Base-by-base conservation (phyloP, 1,140 invertebrate species). In the Halictus rubicundus region DNA sequence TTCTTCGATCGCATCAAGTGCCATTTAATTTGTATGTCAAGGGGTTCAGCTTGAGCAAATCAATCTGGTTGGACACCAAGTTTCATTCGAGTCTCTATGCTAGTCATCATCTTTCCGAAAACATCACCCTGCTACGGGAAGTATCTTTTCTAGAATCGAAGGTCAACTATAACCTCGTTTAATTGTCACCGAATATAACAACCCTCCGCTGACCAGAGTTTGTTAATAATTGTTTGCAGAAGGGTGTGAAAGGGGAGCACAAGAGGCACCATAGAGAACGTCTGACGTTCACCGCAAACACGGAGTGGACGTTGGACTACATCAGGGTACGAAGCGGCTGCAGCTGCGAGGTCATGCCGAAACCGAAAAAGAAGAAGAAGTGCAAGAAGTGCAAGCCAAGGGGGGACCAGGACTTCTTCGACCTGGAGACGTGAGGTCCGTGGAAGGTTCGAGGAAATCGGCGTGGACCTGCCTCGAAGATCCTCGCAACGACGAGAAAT, bases 261-360 rank as follows among this genome's bases (percentile, higher is more conserved):
- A 87, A 78, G 19, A 90, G 88, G 83, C 88, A 91, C 39, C 94
- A 94, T 74, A 92, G 91, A 61, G 89, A 88, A 85, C 90, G 93
- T 54, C 91, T 94, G 70, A 90, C 92, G 23, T 91, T 94, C 60
- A 90, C 93, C 0, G 93, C 93, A 4, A 92, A 89, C 8, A 88
- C 79, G 23, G 94, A 92, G 2, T 97, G 96, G 95, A 95, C 95
- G 70, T 93, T 98, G 88, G 97, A 97, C 92, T 97, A 97, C 92
- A 97, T 98, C 81, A 94, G 94, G 85, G 95, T 98, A 60, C 94
- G 97, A 75, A 96, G 96, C 83, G 97, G 97, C 12, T 98, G 97
- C 92, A 95, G 96, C 81, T 98, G 97, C 91, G 95, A 96, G 90
- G 94, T 97, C 49, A 93, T 82, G 64, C 92, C 93, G 61, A 93